phyloP scores from a whole-genome alignment of 2,888 invertebrate genomes.

The Volucella inanis region DNA sequence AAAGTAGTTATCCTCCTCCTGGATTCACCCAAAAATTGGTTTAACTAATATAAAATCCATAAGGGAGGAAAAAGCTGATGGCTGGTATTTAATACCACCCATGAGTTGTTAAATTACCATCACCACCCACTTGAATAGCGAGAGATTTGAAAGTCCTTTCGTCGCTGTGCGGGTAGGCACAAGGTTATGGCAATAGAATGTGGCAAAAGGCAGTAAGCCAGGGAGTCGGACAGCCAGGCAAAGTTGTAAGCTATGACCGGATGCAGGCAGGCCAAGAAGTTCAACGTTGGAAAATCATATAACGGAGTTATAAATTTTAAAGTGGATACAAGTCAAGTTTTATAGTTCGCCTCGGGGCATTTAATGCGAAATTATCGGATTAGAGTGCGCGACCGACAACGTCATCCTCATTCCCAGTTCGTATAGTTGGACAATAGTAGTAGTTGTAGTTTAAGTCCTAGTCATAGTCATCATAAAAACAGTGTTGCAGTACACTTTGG shows the following conservation, averaged over 20 bases:
- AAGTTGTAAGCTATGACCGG: constrained; percentile 34
- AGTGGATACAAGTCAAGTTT: constrained; percentile 74
- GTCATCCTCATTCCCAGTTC: neutral
- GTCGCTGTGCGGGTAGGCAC: constrained; percentile 39
- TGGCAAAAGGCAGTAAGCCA: constrained; percentile 42
- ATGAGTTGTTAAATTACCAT: neutral
- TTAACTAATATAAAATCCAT: constrained; percentile 52
- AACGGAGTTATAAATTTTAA: constrained; percentile 73
- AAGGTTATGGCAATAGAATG: constrained; percentile 56
- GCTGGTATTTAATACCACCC: constrained; percentile 45
- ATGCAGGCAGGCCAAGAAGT: constrained; percentile 52
- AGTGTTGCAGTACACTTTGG: constrained; percentile 1
- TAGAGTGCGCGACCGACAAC: constrained; percentile 47
- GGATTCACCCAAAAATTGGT: constrained; percentile 18
- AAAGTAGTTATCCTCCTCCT: constrained; percentile 58
- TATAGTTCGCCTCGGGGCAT: constrained; percentile 69
- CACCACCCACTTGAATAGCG: neutral
- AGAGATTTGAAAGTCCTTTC: constrained; percentile 31
- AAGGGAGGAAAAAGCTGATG: constrained; percentile 10
- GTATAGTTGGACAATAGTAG: no score
- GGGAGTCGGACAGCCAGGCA: constrained; percentile 5
- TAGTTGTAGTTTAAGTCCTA: no score
- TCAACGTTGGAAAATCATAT: constrained; percentile 69
- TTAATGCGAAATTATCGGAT: constrained; percentile 73
- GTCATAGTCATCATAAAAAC: neutral